Conservation (phyloP, 2,113 vertebrate genomes). For the Prinia subflava region DNA sequence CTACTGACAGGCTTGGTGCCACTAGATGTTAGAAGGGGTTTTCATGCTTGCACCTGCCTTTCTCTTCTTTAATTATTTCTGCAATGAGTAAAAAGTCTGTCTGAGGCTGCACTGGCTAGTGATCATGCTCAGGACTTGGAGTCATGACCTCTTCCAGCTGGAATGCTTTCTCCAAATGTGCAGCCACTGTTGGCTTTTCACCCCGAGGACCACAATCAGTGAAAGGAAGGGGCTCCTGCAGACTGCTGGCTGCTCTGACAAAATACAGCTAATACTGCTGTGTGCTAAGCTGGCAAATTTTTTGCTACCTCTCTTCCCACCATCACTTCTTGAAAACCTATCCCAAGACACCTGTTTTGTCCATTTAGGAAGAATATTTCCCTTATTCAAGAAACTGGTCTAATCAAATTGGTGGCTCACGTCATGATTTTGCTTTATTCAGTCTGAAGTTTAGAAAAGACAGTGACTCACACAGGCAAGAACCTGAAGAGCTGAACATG, state of each 20-base stretch:
- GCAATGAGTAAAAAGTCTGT: neutral
- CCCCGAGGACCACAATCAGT: rapidly evolving
- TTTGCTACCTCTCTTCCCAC: neutral
- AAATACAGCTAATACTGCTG: neutral
- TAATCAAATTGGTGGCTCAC: neutral
- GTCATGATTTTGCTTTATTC: neutral
- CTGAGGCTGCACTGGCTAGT: neutral
- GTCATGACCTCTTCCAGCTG: neutral
- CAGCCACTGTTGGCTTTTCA: neutral
- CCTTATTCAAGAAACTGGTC: neutral
- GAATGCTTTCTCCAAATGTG: neutral
- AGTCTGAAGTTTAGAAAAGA: neutral
- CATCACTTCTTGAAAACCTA: neutral
- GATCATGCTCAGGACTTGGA: neutral
- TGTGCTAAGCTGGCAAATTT: neutral
- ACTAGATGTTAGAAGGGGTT: neutral
- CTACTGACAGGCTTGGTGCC: neutral
- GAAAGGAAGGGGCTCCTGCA: neutral
- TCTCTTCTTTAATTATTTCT: neutral
- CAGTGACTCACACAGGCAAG: neutral
- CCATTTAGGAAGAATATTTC: neutral
- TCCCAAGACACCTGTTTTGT: neutral
- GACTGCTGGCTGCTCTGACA: neutral
- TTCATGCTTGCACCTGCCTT: neutral
- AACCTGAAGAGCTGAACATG: neutral